Evolutionary conservation across 2,888 invertebrate species (phyloP).

Genomic region (Xylota segnis): DNA sequence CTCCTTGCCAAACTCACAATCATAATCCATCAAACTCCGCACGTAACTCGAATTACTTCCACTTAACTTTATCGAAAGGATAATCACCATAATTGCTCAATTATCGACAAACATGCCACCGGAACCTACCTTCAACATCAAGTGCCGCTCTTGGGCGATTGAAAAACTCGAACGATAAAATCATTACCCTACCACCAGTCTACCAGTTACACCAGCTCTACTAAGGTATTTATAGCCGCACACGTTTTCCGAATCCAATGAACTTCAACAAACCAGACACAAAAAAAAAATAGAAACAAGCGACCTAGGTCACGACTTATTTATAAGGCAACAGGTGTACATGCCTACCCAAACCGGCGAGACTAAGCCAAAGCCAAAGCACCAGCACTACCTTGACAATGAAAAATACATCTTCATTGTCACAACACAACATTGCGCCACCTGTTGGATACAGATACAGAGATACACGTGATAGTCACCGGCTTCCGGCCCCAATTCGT

Average conservation of each 20-base stretch:
- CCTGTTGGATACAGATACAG: slow-evolving; percentile 41
- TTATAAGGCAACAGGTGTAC: slow-evolving; percentile 41
- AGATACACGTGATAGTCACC: slow-evolving; percentile 45
- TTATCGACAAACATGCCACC: slow-evolving; percentile 54
- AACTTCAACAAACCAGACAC: slow-evolving; percentile 8
- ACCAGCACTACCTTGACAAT: slow-evolving; percentile 49
- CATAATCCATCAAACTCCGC: not conserved
- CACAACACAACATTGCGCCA: slow-evolving; percentile 2
- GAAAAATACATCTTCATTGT: slow-evolving; percentile 15
- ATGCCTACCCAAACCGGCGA: not conserved
- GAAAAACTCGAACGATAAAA: slow-evolving; percentile 53
- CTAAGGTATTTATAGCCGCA: slow-evolving; percentile 35
- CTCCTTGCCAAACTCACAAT: not conserved
- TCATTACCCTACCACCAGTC: slow-evolving; percentile 1
- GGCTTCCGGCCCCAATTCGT: slow-evolving; percentile 41
- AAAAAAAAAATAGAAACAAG: slow-evolving; percentile 2
- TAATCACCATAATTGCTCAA: slow-evolving; percentile 43
- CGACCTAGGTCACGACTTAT: slow-evolving; percentile 45
- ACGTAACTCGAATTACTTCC: not conserved
- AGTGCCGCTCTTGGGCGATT: slow-evolving; percentile 1
- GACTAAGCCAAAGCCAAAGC: slow-evolving; percentile 2
- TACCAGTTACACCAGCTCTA: not conserved
- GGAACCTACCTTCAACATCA: slow-evolving; percentile 38
- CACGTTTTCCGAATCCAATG: slow-evolving; percentile 17
- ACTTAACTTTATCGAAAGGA: not conserved